Evolutionary conservation across 1,140 invertebrate species (phyloP), one percentile per base, ranked within the genome.

Genomic region (Procambarus clarkii): DNA sequence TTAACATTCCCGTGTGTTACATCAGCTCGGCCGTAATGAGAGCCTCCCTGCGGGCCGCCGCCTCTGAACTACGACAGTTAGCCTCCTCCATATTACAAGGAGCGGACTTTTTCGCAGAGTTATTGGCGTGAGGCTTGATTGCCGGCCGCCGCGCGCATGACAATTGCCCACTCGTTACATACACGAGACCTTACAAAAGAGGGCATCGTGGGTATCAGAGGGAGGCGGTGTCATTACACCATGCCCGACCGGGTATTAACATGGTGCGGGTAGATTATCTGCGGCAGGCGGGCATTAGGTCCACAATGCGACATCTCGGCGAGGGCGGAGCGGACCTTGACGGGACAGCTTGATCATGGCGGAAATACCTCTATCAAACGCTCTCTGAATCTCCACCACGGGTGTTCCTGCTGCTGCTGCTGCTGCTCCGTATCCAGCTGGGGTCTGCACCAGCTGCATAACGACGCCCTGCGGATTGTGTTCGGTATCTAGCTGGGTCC

Each of bases 301-400:
- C 69, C 60, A 44, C 81, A 34, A 69, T 58, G 81, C 58, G 81
- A 64, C 81, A 54, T 54, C 11, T 83, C 58, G 13, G n/a, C 21
- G 8, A 54, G 77, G 84, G 46, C 21, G 8, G 34, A 54, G 84
- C 71, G 50, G 85, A 87, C 74, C 54, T 64, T 74, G 50, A 58
- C 71, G 21, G 74, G 11, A n/a, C 24, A 18, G 45, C 71, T 13
- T 77, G 85, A 18, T 64, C 84, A 54, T 21, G n/a, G 64, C 85
- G 85, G 85, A 87, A 87, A 87, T 87, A 58, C 85, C 85, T 87
- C 50, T 48, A 77, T 78, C 85, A 87, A 87, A 87, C 85, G 85
- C 85, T 24, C 85, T 15, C 45, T 79, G 85, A 87, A 87, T 87
- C 76, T 54, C 50, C 85, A 79, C 50, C 74, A 44, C 46, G 60